phyloP scores from a whole-genome alignment of 2,888 invertebrate species.

The Saturnia japonica region DNA sequence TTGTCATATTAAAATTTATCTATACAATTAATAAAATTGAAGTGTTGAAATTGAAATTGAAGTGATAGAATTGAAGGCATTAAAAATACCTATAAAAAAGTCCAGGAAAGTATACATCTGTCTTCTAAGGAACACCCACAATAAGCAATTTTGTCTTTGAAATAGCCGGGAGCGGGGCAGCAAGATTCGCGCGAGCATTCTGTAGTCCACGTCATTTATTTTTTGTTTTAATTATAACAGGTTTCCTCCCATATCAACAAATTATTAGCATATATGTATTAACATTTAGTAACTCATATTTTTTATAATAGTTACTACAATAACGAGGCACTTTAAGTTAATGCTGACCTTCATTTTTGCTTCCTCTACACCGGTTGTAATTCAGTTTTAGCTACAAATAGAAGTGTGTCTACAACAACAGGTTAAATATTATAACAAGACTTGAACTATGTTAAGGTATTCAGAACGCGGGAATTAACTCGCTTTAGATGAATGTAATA shows the following conservation, averaged over 20 bases:
- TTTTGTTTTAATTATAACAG: not conserved
- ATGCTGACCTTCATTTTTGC: not conserved
- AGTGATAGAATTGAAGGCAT: too few species aligned
- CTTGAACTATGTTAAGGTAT: conserved; percentile 63
- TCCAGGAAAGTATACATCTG: too few species aligned
- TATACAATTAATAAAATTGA: too few species aligned
- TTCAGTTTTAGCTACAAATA: not conserved
- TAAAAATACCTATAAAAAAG: too few species aligned
- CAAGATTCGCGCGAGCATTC: too few species aligned
- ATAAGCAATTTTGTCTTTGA: too few species aligned
- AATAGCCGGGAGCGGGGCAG: too few species aligned
- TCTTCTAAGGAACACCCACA: too few species aligned
- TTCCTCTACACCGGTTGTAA: not conserved
- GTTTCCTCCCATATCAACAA: not conserved
- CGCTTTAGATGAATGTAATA: conserved; percentile 11
- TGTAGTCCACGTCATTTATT: not conserved
- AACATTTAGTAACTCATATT: not conserved
- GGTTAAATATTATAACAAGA: conserved; percentile 24
- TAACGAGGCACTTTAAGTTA: not conserved
- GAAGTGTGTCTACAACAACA: conserved; percentile 23
- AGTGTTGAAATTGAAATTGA: too few species aligned
- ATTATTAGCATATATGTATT: not conserved
- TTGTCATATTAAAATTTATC: too few species aligned
- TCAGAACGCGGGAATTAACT: conserved; percentile 52
- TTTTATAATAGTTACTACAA: not conserved